Evolutionary conservation across 2,113 vertebrate species (phyloP), one percentile per base, ranked within the genome.

Genomic region (Tympanuchus pallidicinctus): DNA sequence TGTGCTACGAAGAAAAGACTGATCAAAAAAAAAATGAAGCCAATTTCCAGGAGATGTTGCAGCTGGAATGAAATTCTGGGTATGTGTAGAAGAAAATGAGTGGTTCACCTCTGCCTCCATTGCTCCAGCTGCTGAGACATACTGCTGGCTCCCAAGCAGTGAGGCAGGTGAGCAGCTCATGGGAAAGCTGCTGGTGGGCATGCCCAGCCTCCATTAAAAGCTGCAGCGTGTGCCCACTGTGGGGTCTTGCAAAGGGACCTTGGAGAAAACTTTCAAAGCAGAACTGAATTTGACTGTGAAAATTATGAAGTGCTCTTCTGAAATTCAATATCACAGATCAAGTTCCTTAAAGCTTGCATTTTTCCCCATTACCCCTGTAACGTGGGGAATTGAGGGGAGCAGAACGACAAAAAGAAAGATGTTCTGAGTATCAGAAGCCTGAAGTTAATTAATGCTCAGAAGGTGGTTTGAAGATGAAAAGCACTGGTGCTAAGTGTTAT

Each of bases 381-480:
- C 1, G 1, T 32, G 54, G 81, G 57, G 63, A 82, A 52, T 3
- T 43, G 82, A 85, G 69, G 71, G 86, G 89, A 74, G 70, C n/a
- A 45, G 65, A 90, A 61, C 1, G 8, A 72, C 54, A 76, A 91
- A 50, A 76, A 65, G 70, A 79, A 21, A 75, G 45, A 45, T 71
- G 11, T 47, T 92, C 71, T 71, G 52, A 70, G 24, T 91, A 95
- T 73, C 86, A 90, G 94, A 74, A 93, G 54, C 84, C 81, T 74
- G 57, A 64, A 92, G 91, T 96, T 96, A 95, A 96, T 97, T 96
- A 94, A 74, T 34, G 93, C 65, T 93, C 89, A 82, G 74, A 86
- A 94, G 91, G 93, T 85, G 86, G 52, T 84, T 93, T 92, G 92
- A 95, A 96, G 94, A 94, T 96, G 64, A 96, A 95, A 97, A 96